Evolutionary conservation across 2,888 invertebrate species (phyloP).

Genomic region (Mythimna albipuncta): DNA sequence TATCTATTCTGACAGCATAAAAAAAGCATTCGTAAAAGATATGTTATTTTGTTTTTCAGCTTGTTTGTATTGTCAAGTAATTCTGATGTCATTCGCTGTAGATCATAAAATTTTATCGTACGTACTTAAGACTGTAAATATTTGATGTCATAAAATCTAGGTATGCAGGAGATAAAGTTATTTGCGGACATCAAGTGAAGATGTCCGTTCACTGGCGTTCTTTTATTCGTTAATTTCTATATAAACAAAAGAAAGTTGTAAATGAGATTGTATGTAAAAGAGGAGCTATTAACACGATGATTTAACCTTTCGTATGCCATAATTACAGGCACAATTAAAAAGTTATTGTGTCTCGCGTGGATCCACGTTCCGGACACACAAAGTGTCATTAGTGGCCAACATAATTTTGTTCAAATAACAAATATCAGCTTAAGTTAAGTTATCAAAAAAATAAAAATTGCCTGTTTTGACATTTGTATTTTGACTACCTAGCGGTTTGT

Average conservation of each 20-base stretch:
- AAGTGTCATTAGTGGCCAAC: background rate
- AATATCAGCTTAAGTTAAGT: background rate
- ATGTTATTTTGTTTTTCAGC: conserved; percentile 2
- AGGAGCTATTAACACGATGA: background rate
- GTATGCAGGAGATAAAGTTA: conserved; percentile 25
- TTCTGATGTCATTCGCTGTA: conserved; percentile 34
- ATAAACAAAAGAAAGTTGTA: conserved; percentile 6
- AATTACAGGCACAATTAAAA: too few relatives aligned
- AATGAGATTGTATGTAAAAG: background rate
- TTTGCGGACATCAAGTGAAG: conserved; percentile 8
- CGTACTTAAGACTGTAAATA: conserved; percentile 21
- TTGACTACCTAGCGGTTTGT: too few relatives aligned
- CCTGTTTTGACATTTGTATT: too few relatives aligned
- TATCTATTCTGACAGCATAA: background rate
- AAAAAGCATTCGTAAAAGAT: conserved; percentile 10
- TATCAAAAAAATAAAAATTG: too few relatives aligned
- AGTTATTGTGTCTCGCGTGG: too few relatives aligned
- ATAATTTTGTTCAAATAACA: background rate
- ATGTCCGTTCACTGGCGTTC: conserved; percentile 11
- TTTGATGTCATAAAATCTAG: conserved; percentile 26
- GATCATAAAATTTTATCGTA: conserved; percentile 26
- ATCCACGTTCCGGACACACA: too few relatives aligned
- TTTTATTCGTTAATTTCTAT: conserved; percentile 15
- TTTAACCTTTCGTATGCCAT: too few relatives aligned
- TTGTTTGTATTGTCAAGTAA: conserved; percentile 19